These are phyloP conservation scores for Calyptomena viridis DNA, from an alignment of 2,113 vertebrate species.

Conservation along the genomic window DNA sequence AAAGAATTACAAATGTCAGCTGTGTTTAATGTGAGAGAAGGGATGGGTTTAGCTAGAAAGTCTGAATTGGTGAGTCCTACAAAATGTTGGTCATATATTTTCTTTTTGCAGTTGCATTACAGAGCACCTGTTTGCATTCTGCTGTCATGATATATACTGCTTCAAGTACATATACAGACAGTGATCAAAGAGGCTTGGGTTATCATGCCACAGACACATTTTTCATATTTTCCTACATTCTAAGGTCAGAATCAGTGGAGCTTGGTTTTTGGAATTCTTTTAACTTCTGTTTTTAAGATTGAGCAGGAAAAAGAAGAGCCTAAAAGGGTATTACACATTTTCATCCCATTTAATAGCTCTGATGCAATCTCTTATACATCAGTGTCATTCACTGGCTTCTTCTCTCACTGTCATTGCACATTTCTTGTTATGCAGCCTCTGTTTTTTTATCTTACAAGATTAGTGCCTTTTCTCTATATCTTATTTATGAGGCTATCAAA, in stretches of 20 bases:
- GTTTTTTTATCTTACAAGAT: neutral
- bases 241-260: neutral
- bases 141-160: neutral
- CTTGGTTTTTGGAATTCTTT: neutral
- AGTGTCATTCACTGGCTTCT: neutral
- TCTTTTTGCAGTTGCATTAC: neutral
- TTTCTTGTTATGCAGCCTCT: neutral
- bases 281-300: neutral
- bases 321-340: neutral
- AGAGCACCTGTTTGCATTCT: neutral
- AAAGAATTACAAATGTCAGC: conserved; percentile 6
- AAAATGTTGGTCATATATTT: neutral
- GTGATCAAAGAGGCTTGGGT: neutral
- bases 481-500: neutral
- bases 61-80: neutral
- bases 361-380: neutral
- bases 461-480: neutral
- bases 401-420: neutral
- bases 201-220: neutral
- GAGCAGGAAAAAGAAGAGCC: neutral
- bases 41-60: neutral
- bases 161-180: neutral
- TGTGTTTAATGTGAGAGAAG: neutral
- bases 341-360: neutral
- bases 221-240: neutral